These are phyloP conservation scores for Paelopatides confundens DNA, from an alignment of 53 echinoderm and acorn worm species.

Conservation along the genomic window DNA sequence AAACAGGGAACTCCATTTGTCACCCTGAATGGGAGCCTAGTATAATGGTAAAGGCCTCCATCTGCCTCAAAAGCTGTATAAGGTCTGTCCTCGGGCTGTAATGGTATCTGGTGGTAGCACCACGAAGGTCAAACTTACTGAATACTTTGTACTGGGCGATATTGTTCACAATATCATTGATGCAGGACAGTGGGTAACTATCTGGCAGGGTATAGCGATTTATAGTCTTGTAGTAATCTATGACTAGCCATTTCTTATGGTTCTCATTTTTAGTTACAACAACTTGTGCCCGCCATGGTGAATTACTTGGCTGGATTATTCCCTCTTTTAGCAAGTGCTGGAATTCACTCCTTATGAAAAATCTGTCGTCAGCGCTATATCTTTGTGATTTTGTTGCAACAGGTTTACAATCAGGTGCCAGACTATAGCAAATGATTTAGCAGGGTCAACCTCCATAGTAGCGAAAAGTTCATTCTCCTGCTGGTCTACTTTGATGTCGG, in stretches of 20 bases:
- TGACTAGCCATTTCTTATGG: slow-evolving; percentile 45
- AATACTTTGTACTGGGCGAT: slow-evolving; percentile 23
- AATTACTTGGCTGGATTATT: slow-evolving; percentile 51
- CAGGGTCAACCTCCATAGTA: slow-evolving; percentile 38
- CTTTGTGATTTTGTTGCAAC: slow-evolving; percentile 39
- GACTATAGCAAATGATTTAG: slow-evolving; percentile 39
- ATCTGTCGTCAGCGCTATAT: slow-evolving; percentile 25
- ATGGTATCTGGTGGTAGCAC: slow-evolving; percentile 29
- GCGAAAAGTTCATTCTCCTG: background rate
- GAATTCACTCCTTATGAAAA: slow-evolving; percentile 9
- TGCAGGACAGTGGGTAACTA: slow-evolving; percentile 39
- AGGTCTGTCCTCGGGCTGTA: background rate
- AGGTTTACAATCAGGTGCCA: slow-evolving; percentile 39
- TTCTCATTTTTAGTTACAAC: slow-evolving; percentile 27
- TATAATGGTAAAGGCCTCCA: slow-evolving; percentile 43
- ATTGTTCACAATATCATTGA: too few species aligned
- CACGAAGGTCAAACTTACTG: slow-evolving; percentile 35
- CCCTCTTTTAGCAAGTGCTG: slow-evolving; percentile 15
- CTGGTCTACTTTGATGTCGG: background rate
- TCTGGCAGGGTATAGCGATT: slow-evolving; percentile 43
- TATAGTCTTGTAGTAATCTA: slow-evolving; percentile 8
- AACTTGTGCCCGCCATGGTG: slow-evolving; percentile 46
- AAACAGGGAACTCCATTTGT: slow-evolving; percentile 52
- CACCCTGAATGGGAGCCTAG: slow-evolving; percentile 35
- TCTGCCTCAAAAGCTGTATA: slow-evolving; percentile 31